Evolutionary conservation across 2,113 vertebrate genomes (phyloP).

Genomic region (Sarotherodon lohbergeri): DNA sequence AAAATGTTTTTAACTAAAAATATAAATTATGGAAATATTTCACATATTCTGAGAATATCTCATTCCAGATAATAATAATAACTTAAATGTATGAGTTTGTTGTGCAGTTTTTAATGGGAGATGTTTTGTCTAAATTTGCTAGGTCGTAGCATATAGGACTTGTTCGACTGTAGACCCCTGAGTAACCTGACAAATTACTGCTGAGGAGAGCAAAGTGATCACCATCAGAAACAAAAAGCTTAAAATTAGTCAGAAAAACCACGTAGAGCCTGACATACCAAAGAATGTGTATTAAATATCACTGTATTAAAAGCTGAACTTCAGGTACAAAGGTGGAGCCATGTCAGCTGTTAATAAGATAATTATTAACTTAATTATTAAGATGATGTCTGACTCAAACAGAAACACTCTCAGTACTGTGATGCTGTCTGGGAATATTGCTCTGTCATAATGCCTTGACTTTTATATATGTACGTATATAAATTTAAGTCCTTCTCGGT

Average conservation of each 20-base stretch:
- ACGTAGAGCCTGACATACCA: background rate
- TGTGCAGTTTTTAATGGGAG: background rate
- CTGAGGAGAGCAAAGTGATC: background rate
- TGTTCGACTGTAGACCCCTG: background rate
- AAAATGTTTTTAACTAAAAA: background rate
- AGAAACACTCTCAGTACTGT: background rate
- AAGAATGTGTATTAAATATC: background rate
- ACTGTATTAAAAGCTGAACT: background rate
- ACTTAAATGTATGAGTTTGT: background rate
- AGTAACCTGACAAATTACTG: background rate
- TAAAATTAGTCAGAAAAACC: background rate
- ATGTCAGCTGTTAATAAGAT: background rate
- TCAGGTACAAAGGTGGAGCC: background rate
- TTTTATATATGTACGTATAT: background rate
- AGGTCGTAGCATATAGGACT: background rate
- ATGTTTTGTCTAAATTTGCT: background rate
- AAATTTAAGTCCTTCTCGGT: background rate
- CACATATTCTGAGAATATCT: background rate
- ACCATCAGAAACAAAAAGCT: background rate
- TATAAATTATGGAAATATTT: background rate
- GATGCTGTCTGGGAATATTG: background rate
- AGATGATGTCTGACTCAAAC: background rate
- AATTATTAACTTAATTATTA: background rate
- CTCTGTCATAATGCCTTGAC: background rate
- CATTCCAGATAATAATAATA: background rate